A percentile compares a stretch with the other conserved stretches of the same genome.
phyloP scores from a whole-genome alignment of 1,140 invertebrate genomes.

The Sarcophaga peregrina region DNA sequence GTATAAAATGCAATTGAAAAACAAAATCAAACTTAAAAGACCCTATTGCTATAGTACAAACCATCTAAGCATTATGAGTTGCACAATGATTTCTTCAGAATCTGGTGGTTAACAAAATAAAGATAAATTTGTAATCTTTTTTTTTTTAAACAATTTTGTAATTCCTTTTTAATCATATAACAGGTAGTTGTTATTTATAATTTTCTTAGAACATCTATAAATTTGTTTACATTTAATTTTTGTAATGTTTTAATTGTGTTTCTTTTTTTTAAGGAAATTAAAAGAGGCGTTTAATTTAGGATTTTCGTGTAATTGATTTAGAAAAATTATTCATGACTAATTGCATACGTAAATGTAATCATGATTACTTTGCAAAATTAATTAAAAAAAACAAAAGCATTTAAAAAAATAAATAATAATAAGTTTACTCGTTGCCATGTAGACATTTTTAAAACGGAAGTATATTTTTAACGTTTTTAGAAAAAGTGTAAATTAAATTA shows the following conservation, averaged over 20 bases:
- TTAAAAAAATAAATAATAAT: not conserved
- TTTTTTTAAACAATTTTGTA: too few relatives aligned
- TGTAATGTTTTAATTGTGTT: not conserved
- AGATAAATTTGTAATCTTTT: too few relatives aligned
- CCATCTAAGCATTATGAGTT: too few relatives aligned
- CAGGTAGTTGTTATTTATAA: not conserved
- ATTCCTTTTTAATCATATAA: too few relatives aligned
- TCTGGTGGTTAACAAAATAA: too few relatives aligned
- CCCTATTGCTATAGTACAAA: too few relatives aligned
- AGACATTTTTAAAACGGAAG: not conserved
- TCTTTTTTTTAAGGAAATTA: not conserved
- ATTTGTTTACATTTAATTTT: conserved; percentile 13
- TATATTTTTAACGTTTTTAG: not conserved
- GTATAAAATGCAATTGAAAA: too few relatives aligned
- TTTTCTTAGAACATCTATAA: not conserved
- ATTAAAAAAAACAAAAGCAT: not conserved
- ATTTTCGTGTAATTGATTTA: not conserved
- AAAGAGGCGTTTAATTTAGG: not conserved
- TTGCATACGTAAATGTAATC: not conserved
- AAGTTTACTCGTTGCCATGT: too few relatives aligned
- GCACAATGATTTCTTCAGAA: too few relatives aligned
- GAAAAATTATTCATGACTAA: not conserved
- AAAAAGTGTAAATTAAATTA: too few relatives aligned
- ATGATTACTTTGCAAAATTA: not conserved
- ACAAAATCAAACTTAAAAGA: too few relatives aligned